Evolutionary conservation across 2,888 invertebrate species (phyloP).

Genomic region (Byasa hedistus): DNA sequence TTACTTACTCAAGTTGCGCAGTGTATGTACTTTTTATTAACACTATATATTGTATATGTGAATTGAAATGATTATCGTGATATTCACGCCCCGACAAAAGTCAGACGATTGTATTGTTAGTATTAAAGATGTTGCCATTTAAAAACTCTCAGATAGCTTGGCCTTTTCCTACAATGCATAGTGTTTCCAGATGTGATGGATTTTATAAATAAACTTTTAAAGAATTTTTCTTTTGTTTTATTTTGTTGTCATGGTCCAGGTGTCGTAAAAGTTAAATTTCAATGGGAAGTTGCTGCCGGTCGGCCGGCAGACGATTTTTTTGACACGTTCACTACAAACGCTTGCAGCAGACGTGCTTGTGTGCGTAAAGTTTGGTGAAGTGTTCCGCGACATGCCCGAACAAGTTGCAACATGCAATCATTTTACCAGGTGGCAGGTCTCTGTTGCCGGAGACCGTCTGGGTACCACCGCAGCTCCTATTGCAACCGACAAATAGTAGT

Average conservation of each 20-base stretch:
- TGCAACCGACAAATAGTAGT: too few relatives aligned
- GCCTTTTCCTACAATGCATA: conserved; percentile 44
- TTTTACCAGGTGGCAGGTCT: too few relatives aligned
- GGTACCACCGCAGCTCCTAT: too few relatives aligned
- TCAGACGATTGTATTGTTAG: conserved; percentile 17
- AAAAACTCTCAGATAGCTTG: conserved; percentile 39
- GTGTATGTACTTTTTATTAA: conserved; percentile 17
- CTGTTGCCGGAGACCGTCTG: too few relatives aligned
- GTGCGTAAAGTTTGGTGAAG: too few relatives aligned
- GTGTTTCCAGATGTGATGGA: conserved; percentile 46
- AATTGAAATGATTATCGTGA: conserved; percentile 6
- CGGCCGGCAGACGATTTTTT: too few relatives aligned
- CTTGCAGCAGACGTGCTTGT: too few relatives aligned
- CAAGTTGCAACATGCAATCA: too few relatives aligned
- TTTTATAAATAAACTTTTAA: conserved; percentile 41
- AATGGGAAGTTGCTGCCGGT: too few relatives aligned
- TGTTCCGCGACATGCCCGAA: too few relatives aligned
- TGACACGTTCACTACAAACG: too few relatives aligned
- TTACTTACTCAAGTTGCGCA: not conserved
- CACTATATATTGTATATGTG: not conserved
- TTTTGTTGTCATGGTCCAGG: not conserved
- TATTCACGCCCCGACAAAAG: conserved; percentile 1
- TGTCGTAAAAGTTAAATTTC: too few relatives aligned
- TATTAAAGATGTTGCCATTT: conserved; percentile 26
- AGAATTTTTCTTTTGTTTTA: conserved; percentile 13